Conservation (phyloP, 2,797 vertebrate species). For the Natrix natrix region DNA sequence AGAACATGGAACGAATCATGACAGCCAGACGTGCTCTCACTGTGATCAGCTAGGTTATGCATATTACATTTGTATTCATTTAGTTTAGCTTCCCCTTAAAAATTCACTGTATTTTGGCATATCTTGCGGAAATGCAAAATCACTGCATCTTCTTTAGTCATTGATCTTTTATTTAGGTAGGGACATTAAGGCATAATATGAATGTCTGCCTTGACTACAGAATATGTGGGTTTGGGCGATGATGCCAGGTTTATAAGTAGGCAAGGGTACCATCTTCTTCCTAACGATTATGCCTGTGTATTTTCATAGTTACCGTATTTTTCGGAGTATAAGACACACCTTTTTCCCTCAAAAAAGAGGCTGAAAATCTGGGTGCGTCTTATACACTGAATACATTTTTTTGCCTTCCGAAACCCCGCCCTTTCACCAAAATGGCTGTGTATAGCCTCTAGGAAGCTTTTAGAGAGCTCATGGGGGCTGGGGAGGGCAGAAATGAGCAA, state of each 20-base stretch:
- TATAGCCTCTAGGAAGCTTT: too few species aligned
- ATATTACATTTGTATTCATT: background rate
- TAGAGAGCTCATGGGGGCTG: too few species aligned
- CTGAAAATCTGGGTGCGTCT: too few species aligned
- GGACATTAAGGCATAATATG: background rate
- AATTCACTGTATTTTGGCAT: background rate
- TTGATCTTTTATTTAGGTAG: background rate
- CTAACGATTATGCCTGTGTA: background rate
- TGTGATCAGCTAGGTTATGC: background rate
- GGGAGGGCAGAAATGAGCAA: too few species aligned
- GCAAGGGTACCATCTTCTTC: background rate
- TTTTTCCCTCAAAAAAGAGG: too few species aligned
- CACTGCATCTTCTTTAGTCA: background rate
- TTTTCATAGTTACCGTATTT: background rate
- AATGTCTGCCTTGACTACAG: background rate
- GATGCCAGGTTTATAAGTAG: background rate
- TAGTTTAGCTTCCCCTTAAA: background rate
- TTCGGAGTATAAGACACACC: too few species aligned
- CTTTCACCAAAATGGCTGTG: too few species aligned
- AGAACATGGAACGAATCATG: background rate
- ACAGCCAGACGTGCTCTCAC: background rate
- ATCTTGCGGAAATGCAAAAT: background rate
- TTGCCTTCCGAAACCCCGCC: too few species aligned
- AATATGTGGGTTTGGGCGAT: background rate
- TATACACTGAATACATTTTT: too few species aligned